These are phyloP conservation scores for Apteryx mantelli DNA, from an alignment of 2,113 vertebrate species.

Conservation along the genomic window DNA sequence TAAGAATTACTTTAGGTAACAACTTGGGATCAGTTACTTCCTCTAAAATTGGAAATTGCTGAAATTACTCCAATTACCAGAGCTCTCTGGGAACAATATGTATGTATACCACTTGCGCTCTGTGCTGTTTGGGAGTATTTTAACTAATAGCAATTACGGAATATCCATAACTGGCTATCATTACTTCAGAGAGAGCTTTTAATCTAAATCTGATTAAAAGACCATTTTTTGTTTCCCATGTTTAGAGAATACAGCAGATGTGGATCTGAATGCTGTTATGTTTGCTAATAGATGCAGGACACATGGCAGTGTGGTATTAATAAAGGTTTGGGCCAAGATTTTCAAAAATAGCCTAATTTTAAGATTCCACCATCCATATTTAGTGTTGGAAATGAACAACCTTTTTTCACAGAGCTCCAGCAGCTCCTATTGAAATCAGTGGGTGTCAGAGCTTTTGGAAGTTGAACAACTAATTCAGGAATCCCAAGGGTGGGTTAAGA, in stretches of 20 bases:
- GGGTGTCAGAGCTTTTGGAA: conserved; percentile 42
- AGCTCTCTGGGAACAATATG: background rate
- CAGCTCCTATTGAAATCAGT: conserved; percentile 51
- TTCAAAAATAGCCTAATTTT: conserved; percentile 39
- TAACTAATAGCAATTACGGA: background rate
- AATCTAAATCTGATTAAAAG: conserved; percentile 30
- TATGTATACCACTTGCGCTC: background rate
- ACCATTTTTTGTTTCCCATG: background rate
- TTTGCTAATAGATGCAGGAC: conserved; percentile 16
- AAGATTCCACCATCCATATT: conserved; percentile 55
- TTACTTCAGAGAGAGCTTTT: conserved; percentile 18
- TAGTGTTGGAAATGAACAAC: conserved; percentile 28
- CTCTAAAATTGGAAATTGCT: conserved; percentile 15
- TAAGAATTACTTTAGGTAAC: conserved; percentile 39
- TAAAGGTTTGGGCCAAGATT: conserved; percentile 47
- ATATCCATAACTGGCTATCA: background rate
- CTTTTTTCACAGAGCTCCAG: conserved; percentile 27
- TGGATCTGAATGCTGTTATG: conserved; percentile 8
- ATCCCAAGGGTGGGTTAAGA: conserved; percentile 1
- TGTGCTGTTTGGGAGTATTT: background rate
- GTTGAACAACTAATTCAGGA: conserved; percentile 13
- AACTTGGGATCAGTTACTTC: conserved; percentile 5
- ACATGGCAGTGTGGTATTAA: conserved; percentile 22
- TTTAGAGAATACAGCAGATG: conserved; percentile 33
- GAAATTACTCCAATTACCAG: conserved; percentile 22